Conservation (phyloP, 2,888 invertebrate species). For the Toxonevra muliebris region DNA sequence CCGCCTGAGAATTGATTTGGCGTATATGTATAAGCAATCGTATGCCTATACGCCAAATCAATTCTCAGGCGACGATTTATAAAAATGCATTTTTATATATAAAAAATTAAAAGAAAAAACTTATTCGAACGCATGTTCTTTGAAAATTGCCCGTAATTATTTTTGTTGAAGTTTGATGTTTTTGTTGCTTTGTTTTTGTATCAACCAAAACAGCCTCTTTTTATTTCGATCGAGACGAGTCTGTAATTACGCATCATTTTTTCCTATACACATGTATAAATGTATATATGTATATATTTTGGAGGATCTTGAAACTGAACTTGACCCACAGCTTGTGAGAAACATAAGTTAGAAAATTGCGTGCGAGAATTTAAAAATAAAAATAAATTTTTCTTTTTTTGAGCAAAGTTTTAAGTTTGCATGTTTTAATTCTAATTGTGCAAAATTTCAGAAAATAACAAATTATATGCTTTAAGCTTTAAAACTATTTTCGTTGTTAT, state of each 20-base stretch:
- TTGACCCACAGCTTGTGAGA: not conserved
- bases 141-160: conserved; percentile 32
- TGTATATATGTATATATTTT: not conserved
- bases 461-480: not conserved
- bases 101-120: not conserved
- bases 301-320: not conserved
- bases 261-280: not conserved
- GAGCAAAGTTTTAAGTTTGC: not conserved
- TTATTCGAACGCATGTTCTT: conserved; percentile 22
- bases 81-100: not conserved
- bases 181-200: not conserved
- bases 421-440: not conserved
- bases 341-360: too few species aligned
- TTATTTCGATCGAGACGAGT: not conserved
- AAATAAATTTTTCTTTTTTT: not conserved
- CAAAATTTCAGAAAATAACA: not conserved
- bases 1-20: not conserved
- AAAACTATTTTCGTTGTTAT: not conserved
- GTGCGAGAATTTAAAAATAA: not conserved
- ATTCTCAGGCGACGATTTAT: too few species aligned
- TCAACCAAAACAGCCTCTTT: not conserved
- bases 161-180: conserved; percentile 28
- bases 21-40: not conserved
- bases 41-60: not conserved
- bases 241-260: conserved; percentile 17